Evolutionary conservation across 2,797 vertebrate species (phyloP).

Genomic region (Alouatta caraya): DNA sequence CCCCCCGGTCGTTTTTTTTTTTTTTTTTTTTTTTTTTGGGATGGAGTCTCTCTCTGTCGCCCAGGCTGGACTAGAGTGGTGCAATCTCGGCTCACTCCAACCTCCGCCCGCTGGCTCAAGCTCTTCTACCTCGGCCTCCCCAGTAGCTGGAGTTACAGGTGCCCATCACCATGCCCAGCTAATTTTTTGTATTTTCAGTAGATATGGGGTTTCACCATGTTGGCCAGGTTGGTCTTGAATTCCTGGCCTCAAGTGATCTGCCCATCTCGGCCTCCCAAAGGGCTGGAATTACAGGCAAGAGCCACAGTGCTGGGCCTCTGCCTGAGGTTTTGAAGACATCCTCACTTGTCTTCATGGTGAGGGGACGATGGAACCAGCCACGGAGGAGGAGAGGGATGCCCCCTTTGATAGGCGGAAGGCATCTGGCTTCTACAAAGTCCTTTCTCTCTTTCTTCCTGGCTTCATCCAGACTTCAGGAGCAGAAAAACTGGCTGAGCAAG

Average conservation of each 20-base stretch:
- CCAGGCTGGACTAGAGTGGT: neutral
- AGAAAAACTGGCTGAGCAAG: neutral
- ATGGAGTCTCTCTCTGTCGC: neutral
- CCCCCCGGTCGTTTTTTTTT: too few relatives aligned
- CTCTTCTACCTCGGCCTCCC: neutral
- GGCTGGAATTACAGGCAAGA: neutral
- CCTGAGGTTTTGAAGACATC: neutral
- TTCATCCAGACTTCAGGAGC: neutral
- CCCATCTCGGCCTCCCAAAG: neutral
- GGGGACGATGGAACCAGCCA: neutral
- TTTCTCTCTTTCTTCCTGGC: neutral
- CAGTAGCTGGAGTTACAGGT: neutral
- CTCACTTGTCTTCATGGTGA: neutral
- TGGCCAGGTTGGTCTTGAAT: neutral
- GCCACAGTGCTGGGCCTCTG: neutral
- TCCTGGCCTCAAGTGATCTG: neutral
- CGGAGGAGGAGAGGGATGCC: neutral
- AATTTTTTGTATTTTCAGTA: neutral
- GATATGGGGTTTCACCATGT: neutral
- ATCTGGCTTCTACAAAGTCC: neutral
- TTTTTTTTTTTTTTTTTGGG: too few relatives aligned
- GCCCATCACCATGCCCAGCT: neutral
- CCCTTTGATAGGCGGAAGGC: neutral
- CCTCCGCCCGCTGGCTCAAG: neutral
- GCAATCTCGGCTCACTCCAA: neutral